Evolutionary conservation across 2,797 vertebrate genomes (phyloP).

Genomic region (Molossus molossus): DNA sequence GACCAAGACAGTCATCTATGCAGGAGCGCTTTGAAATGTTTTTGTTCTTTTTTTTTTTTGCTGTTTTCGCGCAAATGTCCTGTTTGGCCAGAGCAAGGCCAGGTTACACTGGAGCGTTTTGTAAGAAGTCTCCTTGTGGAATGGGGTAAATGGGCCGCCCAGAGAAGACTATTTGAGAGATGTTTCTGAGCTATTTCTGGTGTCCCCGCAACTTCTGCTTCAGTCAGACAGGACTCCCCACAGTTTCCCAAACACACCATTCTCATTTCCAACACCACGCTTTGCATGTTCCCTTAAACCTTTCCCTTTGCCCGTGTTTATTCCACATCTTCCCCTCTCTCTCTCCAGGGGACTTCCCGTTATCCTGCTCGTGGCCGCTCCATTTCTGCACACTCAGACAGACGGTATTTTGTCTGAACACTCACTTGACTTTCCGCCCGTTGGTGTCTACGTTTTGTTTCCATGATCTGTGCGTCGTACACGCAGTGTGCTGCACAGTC

Average conservation of each 20-base stretch:
- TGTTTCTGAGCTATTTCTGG: neutral
- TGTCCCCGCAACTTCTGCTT: neutral
- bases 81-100: neutral
- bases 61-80: neutral
- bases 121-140: neutral
- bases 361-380: neutral
- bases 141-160: neutral
- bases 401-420: neutral
- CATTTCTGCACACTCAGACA: neutral
- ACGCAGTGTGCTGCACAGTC: neutral
- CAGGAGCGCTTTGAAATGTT: neutral
- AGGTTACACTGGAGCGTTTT: neutral
- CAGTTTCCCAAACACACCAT: neutral
- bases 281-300: neutral
- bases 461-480: constrained; percentile 3
- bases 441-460: neutral
- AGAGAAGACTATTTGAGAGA: neutral
- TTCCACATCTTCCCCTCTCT: neutral
- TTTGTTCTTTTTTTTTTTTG: neutral
- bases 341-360: neutral
- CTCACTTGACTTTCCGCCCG: neutral
- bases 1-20: neutral
- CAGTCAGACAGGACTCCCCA: neutral
- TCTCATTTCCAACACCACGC: neutral
- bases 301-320: neutral